Base-by-base conservation (phyloP, 2,888 invertebrate species). In the Melanchra persicariae region DNA sequence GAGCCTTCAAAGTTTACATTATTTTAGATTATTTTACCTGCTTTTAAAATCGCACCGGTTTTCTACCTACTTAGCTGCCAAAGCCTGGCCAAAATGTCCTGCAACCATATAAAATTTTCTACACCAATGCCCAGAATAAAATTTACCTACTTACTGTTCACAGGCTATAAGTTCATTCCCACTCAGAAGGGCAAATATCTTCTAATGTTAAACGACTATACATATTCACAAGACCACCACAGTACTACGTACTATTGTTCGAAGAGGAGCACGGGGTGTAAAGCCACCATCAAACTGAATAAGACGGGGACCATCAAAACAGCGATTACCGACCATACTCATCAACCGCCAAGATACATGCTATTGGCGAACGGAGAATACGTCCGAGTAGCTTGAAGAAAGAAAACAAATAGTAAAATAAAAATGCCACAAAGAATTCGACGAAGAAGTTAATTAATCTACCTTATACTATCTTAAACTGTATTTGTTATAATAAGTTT, bases 81-180 rank as follows among this genome's bases (percentile, higher is more conserved):
- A 22, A 12, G 4, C 5, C 10, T 49, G 49, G 22, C 47, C 19
- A 54, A n/a, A 54, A 19, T 30, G 19, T 30, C n/a, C 10, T 30
- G 10, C 30, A 19, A 54, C 30, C 30, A 55, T 34, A 34, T 34
- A 24, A 51, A 4, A 26, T 8, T 26, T 49, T 37, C 15, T 24
- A 51, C 22, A 40, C 26, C 2, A 54, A 30, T 40, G 26, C 0
- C 51, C 2, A 17, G 2, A 43, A 43, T 5, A 43, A 43, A 17
- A n/a, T n/a, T n/a, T n/a, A n/a, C n/a, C 19, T 24, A 37, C 45
- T 19, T 45, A 19, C 17, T 0, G 12, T 84, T 83, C 26, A 54
- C 77, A 86, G 84, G 10, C 30, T 83, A 81, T 55, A 63, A 74
- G 26, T 84, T 87, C 26, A 85, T 88, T 65, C 88, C 87, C 19